phyloP scores from a whole-genome alignment of 2,797 vertebrate species.

The Austrolebias charrua region DNA sequence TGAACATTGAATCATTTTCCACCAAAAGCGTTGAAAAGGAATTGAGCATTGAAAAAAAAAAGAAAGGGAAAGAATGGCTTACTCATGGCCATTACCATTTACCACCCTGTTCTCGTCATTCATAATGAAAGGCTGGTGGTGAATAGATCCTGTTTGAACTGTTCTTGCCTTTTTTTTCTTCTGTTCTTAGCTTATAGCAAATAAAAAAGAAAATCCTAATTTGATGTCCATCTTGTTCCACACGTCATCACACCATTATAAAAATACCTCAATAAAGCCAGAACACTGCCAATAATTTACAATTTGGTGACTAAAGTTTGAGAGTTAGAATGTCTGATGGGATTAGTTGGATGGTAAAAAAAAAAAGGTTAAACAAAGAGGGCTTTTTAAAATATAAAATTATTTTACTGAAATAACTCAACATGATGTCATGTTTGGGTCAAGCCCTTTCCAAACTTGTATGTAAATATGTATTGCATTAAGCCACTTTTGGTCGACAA shows the following conservation, averaged over 20 bases:
- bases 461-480: conserved; percentile 19
- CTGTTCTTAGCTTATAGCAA: neutral
- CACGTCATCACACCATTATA: neutral
- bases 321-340: conserved; percentile 15
- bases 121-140: conserved; percentile 13
- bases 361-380: neutral
- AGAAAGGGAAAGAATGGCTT: conserved; percentile 78
- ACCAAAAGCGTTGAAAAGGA: conserved; percentile 77
- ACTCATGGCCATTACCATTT: conserved; percentile 23
- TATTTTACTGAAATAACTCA: conserved; percentile 30
- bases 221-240: neutral
- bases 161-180: neutral
- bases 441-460: conserved; percentile 24
- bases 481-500: conserved; percentile 18
- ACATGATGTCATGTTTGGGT: conserved; percentile 10
- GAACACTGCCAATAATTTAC: neutral
- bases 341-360: conserved; percentile 4
- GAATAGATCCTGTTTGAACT: conserved; percentile 19
- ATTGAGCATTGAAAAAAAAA: conserved; percentile 66
- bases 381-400: neutral
- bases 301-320: conserved; percentile 7
- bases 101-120: conserved; percentile 5
- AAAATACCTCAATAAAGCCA: conserved; percentile 10
- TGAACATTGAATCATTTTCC: conserved; percentile 77
- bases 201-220: neutral